phyloP scores from a whole-genome alignment of 1,140 invertebrate species.

The Zelostemma sp. region DNA sequence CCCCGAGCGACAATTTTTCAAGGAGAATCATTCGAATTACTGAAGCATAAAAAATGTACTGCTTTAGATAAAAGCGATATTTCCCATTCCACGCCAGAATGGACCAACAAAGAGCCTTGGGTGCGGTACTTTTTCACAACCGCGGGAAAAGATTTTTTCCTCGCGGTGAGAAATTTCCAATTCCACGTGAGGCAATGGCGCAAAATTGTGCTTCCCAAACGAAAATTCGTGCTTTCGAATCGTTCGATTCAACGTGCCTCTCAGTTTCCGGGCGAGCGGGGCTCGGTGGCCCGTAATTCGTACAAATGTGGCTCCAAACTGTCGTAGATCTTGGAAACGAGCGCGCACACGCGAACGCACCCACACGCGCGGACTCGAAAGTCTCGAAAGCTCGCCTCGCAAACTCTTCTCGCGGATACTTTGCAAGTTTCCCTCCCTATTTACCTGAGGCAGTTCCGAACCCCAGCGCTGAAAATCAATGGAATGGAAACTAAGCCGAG shows the following conservation, averaged over 20 bases:
- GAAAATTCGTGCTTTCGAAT: constrained; percentile 44
- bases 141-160: constrained; percentile 14
- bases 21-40: too few relatives aligned
- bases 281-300: constrained; percentile 50
- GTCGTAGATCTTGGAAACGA: constrained; percentile 49
- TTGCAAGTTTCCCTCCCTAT: constrained; percentile 62
- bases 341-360: constrained; percentile 31
- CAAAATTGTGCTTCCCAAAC: constrained; percentile 37
- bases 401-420: constrained; percentile 58
- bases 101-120: too few relatives aligned
- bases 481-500: constrained; percentile 61
- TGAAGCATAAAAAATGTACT: too few relatives aligned
- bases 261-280: constrained; percentile 49
- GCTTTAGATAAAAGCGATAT: too few relatives aligned
- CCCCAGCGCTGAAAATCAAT: constrained; percentile 54
- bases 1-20: too few relatives aligned
- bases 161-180: constrained; percentile 37
- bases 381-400: constrained; percentile 39
- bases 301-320: constrained; percentile 50
- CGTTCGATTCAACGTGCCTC: constrained; percentile 46
- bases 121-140: not conserved
- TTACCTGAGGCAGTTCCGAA: constrained; percentile 56
- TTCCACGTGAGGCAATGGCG: constrained; percentile 39
- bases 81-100: too few relatives aligned
- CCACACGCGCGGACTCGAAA: constrained; percentile 9